Evolutionary conservation across 2,797 vertebrate genomes (phyloP), one percentile per base, ranked within the genome.

Genomic region (Helicolenus hilgendorfi): DNA sequence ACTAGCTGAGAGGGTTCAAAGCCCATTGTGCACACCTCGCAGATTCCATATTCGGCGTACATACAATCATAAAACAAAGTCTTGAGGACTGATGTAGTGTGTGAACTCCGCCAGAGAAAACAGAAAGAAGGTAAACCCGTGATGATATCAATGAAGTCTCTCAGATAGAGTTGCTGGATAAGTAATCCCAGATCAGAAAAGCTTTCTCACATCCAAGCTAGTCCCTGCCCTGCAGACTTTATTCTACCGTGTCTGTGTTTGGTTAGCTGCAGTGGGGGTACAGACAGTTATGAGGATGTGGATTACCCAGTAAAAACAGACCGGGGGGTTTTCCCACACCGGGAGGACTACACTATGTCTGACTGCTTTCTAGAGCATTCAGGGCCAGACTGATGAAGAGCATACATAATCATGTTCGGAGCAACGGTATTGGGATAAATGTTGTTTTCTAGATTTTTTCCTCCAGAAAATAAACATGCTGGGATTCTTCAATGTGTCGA

Each of bases 271-370:
- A 89, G 81, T 72, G 78, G 84, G 78, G 89, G 72, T 72, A 63
- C 90, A 83, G 82, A 73, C 87, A 41, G 91, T 80, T 91, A 86
- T 56, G 87, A 90, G 87, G 80, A 91, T 84, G 79, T 80, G 93
- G 96, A 96, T 96, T 95, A 95, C 36, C 36, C 75, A 91, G 71
- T 79, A 38, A 96, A 95, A 96, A 96, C 93, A 96, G 41, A 83
- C 84, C 58, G 18, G 65, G 88, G 93, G 94, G 80, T 76, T 84
- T 96, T 95, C 93, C 94, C 95, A 96, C 94, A 95, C 72, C 22
- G 14, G 5, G 36, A 74, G 70, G 81, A 81, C 77, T 92, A 67
- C 70, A 79, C 65, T 38, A 5, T 67, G 81, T 59, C 73, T 60
- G 84, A 78, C 67, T 78, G 31, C 72, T 63, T 78, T 76, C 31